A percentile compares a stretch with the other conserved stretches of the same genome.
phyloP scores from a whole-genome alignment of 2,113 vertebrate species.

The Natator depressus region DNA sequence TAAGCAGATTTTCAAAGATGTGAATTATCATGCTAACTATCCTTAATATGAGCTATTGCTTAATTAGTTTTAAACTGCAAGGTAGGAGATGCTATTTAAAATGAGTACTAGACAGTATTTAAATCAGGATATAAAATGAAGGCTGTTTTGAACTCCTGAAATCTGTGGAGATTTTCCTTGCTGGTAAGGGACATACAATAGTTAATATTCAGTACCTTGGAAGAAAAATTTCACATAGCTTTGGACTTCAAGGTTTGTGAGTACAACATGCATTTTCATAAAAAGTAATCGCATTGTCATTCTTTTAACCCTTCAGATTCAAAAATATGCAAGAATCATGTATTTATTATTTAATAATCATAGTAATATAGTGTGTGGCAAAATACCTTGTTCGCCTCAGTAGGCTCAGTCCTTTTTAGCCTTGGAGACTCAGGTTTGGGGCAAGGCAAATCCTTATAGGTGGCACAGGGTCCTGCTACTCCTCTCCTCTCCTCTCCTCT shows the following conservation, averaged over 20 bases:
- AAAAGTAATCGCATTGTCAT: neutral
- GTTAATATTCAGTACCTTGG: neutral
- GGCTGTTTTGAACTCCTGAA: neutral
- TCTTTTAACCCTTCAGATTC: neutral
- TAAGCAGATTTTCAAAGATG: neutral
- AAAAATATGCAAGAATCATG: neutral
- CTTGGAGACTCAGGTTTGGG: no score
- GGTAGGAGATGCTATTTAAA: neutral
- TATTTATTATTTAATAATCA: neutral
- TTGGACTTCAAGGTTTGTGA: neutral
- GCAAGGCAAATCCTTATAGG: no score
- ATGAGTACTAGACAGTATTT: neutral
- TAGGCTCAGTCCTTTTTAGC: no score
- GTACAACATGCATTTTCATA: neutral
- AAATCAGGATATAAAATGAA: neutral
- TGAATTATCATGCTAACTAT: neutral
- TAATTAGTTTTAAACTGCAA: neutral
- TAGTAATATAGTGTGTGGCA: neutral
- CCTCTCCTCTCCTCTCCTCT: no score
- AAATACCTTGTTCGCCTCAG: no score
- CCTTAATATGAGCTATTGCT: neutral
- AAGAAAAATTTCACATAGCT: neutral
- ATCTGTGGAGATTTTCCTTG: neutral
- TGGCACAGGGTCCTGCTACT: no score
- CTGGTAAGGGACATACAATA: neutral